These are phyloP conservation scores for Timema cristinae DNA, from an alignment of 2,888 invertebrate genomes.

Conservation along the genomic window DNA sequence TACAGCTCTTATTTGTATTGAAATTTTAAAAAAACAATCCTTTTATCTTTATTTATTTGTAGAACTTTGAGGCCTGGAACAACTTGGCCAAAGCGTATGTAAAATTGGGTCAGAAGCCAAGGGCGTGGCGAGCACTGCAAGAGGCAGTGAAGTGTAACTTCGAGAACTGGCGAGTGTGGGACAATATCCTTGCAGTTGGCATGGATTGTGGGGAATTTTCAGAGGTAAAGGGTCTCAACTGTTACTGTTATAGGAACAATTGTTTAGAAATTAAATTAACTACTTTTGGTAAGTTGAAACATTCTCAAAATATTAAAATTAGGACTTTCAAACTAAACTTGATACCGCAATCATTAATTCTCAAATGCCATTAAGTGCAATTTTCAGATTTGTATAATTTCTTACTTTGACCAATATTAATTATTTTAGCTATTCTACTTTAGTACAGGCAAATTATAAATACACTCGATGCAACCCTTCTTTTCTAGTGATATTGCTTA, in stretches of 20 bases:
- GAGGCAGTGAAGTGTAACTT: conserved; percentile 90
- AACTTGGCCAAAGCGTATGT: conserved; percentile 93
- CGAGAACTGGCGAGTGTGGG: conserved; percentile 95
- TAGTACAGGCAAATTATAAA: no score
- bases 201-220: conserved; percentile 81
- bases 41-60: conserved; percentile 40
- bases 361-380: no score
- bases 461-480: no score
- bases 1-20: background rate
- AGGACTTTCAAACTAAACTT: background rate
- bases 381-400: no score
- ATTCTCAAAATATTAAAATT: background rate
- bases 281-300: background rate
- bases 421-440: no score
- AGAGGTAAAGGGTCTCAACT: conserved; percentile 51
- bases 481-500: no score
- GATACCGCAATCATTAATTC: background rate
- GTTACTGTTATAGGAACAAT: background rate
- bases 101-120: conserved; percentile 75
- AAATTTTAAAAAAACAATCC: background rate
- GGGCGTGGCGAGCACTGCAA: conserved; percentile 78
- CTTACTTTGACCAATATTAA: no score
- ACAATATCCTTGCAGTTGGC: conserved; percentile 85
- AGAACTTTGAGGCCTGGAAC: conserved; percentile 96
- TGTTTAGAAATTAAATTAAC: background rate